Percentiles rank a stretch among this genome's conserved stretches.
Evolutionary conservation across 2,113 vertebrate genomes (phyloP).

Genomic region (Lagopus muta): DNA sequence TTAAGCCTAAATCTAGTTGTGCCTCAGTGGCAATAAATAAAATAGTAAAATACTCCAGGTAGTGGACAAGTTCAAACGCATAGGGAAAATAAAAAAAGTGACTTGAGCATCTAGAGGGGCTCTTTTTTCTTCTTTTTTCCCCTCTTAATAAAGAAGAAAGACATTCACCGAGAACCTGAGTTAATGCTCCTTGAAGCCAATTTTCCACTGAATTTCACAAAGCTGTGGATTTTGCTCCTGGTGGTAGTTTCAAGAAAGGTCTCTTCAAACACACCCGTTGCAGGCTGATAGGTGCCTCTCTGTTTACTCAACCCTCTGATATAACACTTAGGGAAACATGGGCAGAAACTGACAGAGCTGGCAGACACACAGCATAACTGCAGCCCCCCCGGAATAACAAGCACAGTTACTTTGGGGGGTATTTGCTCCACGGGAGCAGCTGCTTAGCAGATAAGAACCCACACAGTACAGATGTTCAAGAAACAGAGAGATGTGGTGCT

Average conservation of each 20-base stretch:
- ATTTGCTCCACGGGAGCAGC: background rate
- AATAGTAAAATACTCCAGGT: background rate
- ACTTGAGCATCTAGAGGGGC: background rate
- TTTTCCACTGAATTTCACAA: conserved; percentile 68
- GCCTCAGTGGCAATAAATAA: background rate
- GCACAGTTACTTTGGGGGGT: background rate
- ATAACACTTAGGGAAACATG: accelerated
- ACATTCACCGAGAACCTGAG: conserved; percentile 25
- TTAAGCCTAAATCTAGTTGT: background rate
- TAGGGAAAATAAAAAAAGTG: background rate
- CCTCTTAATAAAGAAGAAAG: background rate
- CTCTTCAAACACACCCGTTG: background rate
- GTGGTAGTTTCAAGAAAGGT: background rate
- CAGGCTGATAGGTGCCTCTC: background rate
- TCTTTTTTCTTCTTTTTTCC: background rate
- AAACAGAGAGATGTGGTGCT: background rate
- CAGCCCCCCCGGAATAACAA: background rate
- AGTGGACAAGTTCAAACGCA: background rate
- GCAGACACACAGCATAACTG: background rate
- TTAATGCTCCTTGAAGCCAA: conserved; percentile 59
- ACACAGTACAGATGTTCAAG: background rate
- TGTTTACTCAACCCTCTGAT: conserved; percentile 8
- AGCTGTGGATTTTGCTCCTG: conserved; percentile 28
- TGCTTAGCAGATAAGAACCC: background rate
- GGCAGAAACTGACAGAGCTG: accelerated